Percentiles rank a stretch among this genome's conserved stretches.
These are phyloP conservation scores for Stichopus chloronotus DNA, from an alignment of 35 echinoderm and acorn worm genomes.

Conservation along the genomic window DNA sequence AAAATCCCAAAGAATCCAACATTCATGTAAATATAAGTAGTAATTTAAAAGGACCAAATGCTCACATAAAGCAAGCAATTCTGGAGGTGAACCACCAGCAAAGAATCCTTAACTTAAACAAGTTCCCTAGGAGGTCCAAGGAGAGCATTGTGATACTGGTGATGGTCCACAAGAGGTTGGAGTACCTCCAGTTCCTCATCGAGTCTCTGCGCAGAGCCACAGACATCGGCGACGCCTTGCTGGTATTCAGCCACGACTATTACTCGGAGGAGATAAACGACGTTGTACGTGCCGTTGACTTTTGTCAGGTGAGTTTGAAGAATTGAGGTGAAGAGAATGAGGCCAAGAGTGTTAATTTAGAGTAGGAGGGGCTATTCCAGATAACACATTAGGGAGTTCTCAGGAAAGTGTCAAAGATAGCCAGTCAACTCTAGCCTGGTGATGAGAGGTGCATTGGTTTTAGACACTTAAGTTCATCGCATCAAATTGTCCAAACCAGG, in stretches of 20 bases:
- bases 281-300: conserved; percentile 77
- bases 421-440: too few relatives aligned
- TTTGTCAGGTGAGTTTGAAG: conserved; percentile 87
- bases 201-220: conserved; percentile 75
- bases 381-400: not conserved
- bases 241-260: conserved; percentile 95
- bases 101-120: conserved; percentile 65
- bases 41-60: conserved; percentile 53
- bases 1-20: conserved; percentile 18
- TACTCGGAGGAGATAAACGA: conserved; percentile 95
- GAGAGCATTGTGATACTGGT: conserved; percentile 82
- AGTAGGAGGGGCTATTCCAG: not conserved
- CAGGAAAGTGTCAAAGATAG: not conserved
- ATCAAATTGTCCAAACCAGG: too few relatives aligned
- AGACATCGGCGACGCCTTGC: conserved; percentile 74
- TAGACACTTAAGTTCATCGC: too few relatives aligned
- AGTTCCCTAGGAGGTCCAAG: conserved; percentile 57
- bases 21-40: conserved; percentile 30
- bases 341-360: not conserved
- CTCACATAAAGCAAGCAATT: conserved; percentile 73
- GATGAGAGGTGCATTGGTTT: too few relatives aligned
- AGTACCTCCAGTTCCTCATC: conserved; percentile 93
- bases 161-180: conserved; percentile 92
- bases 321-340: not conserved
- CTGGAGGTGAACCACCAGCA: conserved; percentile 84